A percentile compares a stretch with the other conserved stretches of the same genome.
Conservation (phyloP, 1,140 invertebrate species). For the Piezodorus guildinii region DNA sequence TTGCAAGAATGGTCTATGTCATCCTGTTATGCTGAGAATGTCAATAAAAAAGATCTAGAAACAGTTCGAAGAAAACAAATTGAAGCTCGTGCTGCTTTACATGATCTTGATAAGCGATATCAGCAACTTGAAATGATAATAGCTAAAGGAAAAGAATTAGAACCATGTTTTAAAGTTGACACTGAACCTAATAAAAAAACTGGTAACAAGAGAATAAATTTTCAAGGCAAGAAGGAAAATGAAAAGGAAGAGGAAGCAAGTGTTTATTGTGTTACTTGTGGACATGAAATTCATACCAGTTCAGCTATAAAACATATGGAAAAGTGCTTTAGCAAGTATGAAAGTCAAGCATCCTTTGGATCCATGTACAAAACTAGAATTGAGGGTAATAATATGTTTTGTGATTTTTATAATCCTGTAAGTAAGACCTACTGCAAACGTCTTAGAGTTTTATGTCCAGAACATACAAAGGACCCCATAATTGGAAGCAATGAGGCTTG, state of each 20-base stretch:
- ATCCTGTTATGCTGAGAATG: constrained; percentile 75
- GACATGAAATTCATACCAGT: constrained; percentile 78
- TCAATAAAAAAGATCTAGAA: constrained; percentile 71
- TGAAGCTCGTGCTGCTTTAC: constrained; percentile 58
- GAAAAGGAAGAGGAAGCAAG: constrained; percentile 72
- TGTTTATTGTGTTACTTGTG: constrained; percentile 94
- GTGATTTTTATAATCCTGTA: constrained; percentile 85
- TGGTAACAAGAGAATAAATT: constrained; percentile 40
- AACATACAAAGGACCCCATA: constrained; percentile 94
- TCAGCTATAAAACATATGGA: constrained; percentile 90
- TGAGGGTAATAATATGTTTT: constrained; percentile 93
- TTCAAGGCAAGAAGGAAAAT: constrained; percentile 29
- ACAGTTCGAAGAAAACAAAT: constrained; percentile 66
- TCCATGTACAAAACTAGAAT: constrained; percentile 88
- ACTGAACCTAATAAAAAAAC: constrained; percentile 35
- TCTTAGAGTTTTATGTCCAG: constrained; percentile 88
- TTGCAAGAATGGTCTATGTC: constrained; percentile 90
- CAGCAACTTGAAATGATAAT: constrained; percentile 72
- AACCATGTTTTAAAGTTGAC: constrained; percentile 45
- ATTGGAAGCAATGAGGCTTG: constrained; percentile 73
- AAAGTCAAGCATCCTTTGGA: constrained; percentile 93
- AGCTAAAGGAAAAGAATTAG: constrained; percentile 48
- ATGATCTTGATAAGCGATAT: constrained; percentile 58
- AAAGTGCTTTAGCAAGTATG: constrained; percentile 93
- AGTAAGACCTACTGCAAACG: constrained; percentile 93